Base-by-base conservation (phyloP, 1,140 invertebrate species). In the Tetramorium simillimum region DNA sequence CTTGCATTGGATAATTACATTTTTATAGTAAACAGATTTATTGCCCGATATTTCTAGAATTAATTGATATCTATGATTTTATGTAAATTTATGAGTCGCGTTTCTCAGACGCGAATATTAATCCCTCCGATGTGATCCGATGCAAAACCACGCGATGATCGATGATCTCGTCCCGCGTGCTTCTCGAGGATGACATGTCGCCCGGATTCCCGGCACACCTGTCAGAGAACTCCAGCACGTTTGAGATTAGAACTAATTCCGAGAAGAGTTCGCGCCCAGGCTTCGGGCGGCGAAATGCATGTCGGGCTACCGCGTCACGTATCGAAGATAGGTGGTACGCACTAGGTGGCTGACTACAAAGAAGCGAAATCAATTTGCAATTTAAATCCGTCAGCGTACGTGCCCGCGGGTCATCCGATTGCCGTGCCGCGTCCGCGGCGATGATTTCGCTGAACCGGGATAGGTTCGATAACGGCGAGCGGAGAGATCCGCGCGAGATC, bases 331-430 rank as follows among this genome's bases (percentile, higher is more conserved):
- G 89, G 89, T 86, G 89, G 90, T 88, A 92, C 91, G 91, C 91
- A 89, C 87, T 93, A 94, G 93, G 93, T 94, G 94, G 93, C 92
- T 94, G 94, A 94, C 92, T 94, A 94, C 93, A 94, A 95, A 95
- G 94, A 94, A 94, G 92, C 93, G 93, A 94, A 94, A 94, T 94
- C 94, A 93, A 94, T 95, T 94, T 94, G 94, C 94, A 95, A 95
- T 95, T 95, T 94, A 95, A 95, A 95, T 95, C 93, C 89, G 92
- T 92, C 93, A 90, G 88, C 76, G 91, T 94, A 95, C 93, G 93
- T 95, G 94, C 92, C 92, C 93, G 92, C 92, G 89, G 93, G 92
- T 95, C 93, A 92, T 93, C 93, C 93, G 87, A 90, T 91, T 85
- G 56, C 89, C 81, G 90, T 88, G 93, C 91, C 88, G 91, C 92